Conservation (phyloP, 2,797 vertebrate species). For the Novumbra hubbsi region DNA sequence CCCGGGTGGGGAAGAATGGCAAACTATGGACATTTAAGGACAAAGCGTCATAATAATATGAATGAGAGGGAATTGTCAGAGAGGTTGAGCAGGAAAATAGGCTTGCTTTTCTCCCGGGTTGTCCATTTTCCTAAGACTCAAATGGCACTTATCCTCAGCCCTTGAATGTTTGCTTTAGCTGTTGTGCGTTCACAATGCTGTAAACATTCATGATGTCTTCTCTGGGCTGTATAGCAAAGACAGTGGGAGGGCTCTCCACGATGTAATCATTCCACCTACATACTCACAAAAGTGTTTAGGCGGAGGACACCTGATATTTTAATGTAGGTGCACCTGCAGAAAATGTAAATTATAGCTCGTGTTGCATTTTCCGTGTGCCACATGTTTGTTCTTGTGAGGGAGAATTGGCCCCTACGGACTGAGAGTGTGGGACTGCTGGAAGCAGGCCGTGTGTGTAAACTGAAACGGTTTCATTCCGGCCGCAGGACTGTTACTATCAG, state of each 20-base stretch:
- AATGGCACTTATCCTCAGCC: not conserved
- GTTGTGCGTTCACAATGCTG: not conserved
- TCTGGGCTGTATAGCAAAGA: not conserved
- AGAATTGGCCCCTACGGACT: too few relatives aligned
- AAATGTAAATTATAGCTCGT: too few relatives aligned
- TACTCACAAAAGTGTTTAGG: not conserved
- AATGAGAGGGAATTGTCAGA: not conserved
- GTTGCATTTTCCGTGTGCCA: too few relatives aligned
- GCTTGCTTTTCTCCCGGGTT: not conserved
- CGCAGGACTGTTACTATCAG: too few relatives aligned
- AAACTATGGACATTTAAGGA: not conserved
- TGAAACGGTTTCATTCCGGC: too few relatives aligned
- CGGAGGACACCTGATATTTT: too few relatives aligned
- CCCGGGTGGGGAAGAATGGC: not conserved
- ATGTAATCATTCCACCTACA: not conserved
- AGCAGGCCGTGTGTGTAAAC: too few relatives aligned
- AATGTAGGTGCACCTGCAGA: too few relatives aligned
- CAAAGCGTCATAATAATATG: not conserved
- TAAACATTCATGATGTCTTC: constrained; percentile 41
- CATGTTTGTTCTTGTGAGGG: too few relatives aligned
- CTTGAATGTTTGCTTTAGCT: not conserved
- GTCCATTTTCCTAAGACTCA: not conserved
- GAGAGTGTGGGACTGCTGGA: too few relatives aligned
- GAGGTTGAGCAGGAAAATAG: not conserved
- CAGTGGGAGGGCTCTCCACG: too few relatives aligned